Base-by-base conservation (phyloP, 92 coral and sea anemone species). In the Pocillopora meandrina region DNA sequence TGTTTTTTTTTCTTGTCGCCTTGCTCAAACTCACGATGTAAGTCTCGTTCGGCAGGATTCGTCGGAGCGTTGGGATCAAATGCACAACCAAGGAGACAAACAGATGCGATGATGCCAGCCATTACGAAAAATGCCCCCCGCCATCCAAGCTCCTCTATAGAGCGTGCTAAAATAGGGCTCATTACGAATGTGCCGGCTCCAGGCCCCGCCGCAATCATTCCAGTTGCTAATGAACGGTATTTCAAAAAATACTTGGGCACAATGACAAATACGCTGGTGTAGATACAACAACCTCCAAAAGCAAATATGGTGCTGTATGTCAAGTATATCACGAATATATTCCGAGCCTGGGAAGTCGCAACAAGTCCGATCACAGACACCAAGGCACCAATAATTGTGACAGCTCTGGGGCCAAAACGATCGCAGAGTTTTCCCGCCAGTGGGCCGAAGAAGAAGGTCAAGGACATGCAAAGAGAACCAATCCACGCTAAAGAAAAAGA, bases 101-200 rank as follows among this genome's bases (percentile, higher is more conserved):
- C 69, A 17, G 72, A 47, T 10, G 60, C 65, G 52, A 79, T 74
- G 10, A 86, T 16, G 14, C 89, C 85, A 4, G 85, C 71, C 84
- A 78, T 56, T 9, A 79, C 80, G 1, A 90, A 20, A 69, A 85
- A 86, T 14, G 87, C 79, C 19, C 82, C 83, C 12, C 87, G 76
- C 92, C 92, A 90, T 12, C 90, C 85, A 20, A 81, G 75, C 62
- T 17, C 52, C 18, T 81, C 82, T 72, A 90, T 56, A 34, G 78
- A 63, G 11, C 49, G 71, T 42, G 75, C 86, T 10, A 77, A 42
- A n/a, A 87, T 79, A 8, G 91, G 93, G 75, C 79, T 84, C 89
- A 90, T 83, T 0, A 90, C 31, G 13, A 90, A 83, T 68, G 80
- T 76, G 0, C 91, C 93, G 0, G 91, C 91, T 2, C 91, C 93